Base-by-base conservation (phyloP, 2,888 invertebrate species). In the Heliothis peltigera region DNA sequence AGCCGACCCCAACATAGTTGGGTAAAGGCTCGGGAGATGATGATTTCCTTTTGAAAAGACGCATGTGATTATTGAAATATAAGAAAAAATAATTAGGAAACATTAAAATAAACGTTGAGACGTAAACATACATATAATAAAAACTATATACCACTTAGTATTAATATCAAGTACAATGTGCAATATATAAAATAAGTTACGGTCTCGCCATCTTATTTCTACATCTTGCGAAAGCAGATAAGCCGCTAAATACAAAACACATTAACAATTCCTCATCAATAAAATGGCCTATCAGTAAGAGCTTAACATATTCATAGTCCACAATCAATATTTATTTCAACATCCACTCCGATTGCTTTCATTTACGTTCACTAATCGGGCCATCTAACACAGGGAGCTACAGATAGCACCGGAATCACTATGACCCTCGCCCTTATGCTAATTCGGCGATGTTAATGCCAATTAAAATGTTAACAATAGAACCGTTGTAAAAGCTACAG, bases 391-490 rank as follows among this genome's bases (percentile, higher is more conserved):
- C 80, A 75, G 84, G 83, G 82, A 84, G 84, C 75, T 61, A 59
- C 68, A 35, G 51, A 43, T 70, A 59, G 22, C 21, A 44, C 71
- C 71, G 52, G 49, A 87, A 79, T 72, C 60, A 21, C 64, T 75
- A 54, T 85, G 87, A 86, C 92, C 91, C 91, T 75, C 68, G 68
- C 78, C 81, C 76, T 83, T 88, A 87, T 87, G 87, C 73, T 88
- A 91, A 92, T 89, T 82, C 79, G 61, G 74, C 80, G 75, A 84
- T 84, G 83, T 84, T 88, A 86, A 87, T 88, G 84, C 87, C 88
- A 92, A 93, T 92, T 92, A 92, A 91, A 92, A 89, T 89, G 91
- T 91, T 92, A 88, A 93, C 93, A 93, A 92, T 91, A 86, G 90
- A 81, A 59, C 82, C 70, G 80, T 79, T 64, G 64, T 77, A 70